Base-by-base conservation (phyloP, 1,140 invertebrate species). In the Drosophila miranda region DNA sequence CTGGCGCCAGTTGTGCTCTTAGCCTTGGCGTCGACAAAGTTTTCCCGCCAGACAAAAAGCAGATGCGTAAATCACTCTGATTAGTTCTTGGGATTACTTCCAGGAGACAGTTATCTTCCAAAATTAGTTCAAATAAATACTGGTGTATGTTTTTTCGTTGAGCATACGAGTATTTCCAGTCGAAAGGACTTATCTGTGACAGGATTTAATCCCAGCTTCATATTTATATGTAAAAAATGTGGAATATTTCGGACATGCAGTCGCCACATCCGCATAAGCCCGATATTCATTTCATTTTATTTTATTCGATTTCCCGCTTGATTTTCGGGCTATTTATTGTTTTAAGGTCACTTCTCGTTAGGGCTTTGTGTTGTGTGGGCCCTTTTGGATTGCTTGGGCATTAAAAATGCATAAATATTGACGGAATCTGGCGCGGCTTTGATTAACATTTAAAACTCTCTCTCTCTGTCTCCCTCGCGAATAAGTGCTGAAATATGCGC, bases 351-450 rank as follows among this genome's bases (percentile, higher is more conserved):
- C 34, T 44, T 42, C 48, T 54, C 26, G 38, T 5, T 55, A 13
- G 30, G 28, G 6, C 16, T 42, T 45, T 53, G 42, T n/a, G 11
- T 38, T 23, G 14, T 46, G n/a, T 19, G 2, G 61, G 43, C 26
- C 34, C 11, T 44, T 34, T 6, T 50, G 14, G 41, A 11, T 49
- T 50, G 14, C 23, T 41, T 52, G 16, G 11, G 45, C 50, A 82
- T 82, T 82, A 74, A 74, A 78, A 75, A 61, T 75, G 45, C 58
- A 82, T 82, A 75, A 60, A 83, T 57, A 82, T 57, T 43, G 42
- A 62, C 52, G 50, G 54, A 60, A 51, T 44, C 52, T 50, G 51
- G 67, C 34, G 30, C 28, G 14, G 63, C 43, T 63, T 46, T 63
- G 55, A 58, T 66, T 53, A 58, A 63, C 66, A 53, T 64, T 49